Evolutionary conservation across 2,888 invertebrate genomes (phyloP), one percentile per base, ranked within the genome.

Genomic region (Leistus spinibarbis): DNA sequence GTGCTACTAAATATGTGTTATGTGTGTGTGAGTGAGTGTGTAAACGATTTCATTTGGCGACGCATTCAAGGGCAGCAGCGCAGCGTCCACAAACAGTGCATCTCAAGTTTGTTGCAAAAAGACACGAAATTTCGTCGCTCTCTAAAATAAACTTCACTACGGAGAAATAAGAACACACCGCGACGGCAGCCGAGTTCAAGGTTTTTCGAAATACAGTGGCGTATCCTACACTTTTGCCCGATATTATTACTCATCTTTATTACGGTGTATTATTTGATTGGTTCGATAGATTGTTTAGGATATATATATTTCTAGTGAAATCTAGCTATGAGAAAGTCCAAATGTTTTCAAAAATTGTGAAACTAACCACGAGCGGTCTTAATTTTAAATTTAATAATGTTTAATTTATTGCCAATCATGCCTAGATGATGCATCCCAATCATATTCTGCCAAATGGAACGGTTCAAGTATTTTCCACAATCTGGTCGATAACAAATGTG

Each of bases 21-120:
- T 40, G 40, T 5, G 7, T 40, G 40, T 40, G 13, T 40, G 40
- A 7, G 13, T 10, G 10, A 40, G 60, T 24, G 56, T 57, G 40
- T n/a, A 70, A 72, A 72, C 71, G 71, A 62, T 63, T 71, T 62
- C 71, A 71, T 71, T 72, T 72, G 72, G 72, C 72, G 56, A 27
- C 57, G 65, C n/a, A 65, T 65, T 72, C 72, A 72, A 72, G 72
- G 66, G 72, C 72, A 72, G 20, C 71, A 72, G 72, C 57, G 72
- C 72, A 72, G 40, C 40, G 72, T 64, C 65, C 72, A 65, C 54
- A 40, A 40, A 40, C 40, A 40, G 4, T 40, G 40, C 40, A 40
- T 40, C 40, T 7, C 40, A 40, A 7, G 13, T 13, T 40, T 40
- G 62, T 62, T 27, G 72, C 72, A 72, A 72, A 72, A 66, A 54